A percentile compares a stretch with the other conserved stretches of the same genome.
Conservation (phyloP, 2,888 invertebrate genomes). For the Hypena proboscidalis region DNA sequence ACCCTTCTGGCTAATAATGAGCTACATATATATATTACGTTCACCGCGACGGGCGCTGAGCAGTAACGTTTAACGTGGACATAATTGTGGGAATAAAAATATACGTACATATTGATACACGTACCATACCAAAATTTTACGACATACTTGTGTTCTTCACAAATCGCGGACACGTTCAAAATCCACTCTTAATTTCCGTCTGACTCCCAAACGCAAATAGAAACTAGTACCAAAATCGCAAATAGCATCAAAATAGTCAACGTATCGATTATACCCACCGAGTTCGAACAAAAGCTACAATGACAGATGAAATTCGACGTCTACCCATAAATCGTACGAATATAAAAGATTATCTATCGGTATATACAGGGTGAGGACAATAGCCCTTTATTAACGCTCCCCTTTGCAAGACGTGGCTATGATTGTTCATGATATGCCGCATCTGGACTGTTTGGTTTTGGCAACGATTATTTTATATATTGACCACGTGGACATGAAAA, state of each 20-base stretch:
- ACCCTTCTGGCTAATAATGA: too few relatives aligned
- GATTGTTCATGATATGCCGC: slow-evolving; percentile 42
- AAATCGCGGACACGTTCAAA: too few relatives aligned
- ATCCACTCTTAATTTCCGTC: too few relatives aligned
- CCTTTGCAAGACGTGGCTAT: slow-evolving; percentile 18
- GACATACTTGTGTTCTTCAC: too few relatives aligned
- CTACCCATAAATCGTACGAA: slow-evolving; percentile 75
- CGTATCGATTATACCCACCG: slow-evolving; percentile 36
- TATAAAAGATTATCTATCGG: slow-evolving; percentile 82
- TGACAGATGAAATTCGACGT: slow-evolving; percentile 79
- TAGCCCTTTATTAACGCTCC: slow-evolving; percentile 72
- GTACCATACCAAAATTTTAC: too few relatives aligned
- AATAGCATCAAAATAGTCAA: slow-evolving; percentile 26
- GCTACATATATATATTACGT: too few relatives aligned
- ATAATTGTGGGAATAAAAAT: too few relatives aligned
- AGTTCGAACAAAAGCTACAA: slow-evolving; percentile 49
- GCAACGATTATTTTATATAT: slow-evolving; percentile 5
- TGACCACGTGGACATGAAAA: too few relatives aligned
- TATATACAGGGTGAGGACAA: slow-evolving; percentile 80
- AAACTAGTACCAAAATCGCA: background rate
- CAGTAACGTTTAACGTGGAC: too few relatives aligned
- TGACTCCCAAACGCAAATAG: too few relatives aligned
- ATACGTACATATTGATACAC: too few relatives aligned
- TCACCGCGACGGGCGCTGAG: too few relatives aligned
- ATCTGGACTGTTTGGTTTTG: slow-evolving; percentile 41